A percentile compares a stretch with the other conserved stretches of the same genome.
Evolutionary conservation across 30 jellyfish, hydroid and myxozoan species (phyloP).

Genomic region (Catostylus mosaicus): DNA sequence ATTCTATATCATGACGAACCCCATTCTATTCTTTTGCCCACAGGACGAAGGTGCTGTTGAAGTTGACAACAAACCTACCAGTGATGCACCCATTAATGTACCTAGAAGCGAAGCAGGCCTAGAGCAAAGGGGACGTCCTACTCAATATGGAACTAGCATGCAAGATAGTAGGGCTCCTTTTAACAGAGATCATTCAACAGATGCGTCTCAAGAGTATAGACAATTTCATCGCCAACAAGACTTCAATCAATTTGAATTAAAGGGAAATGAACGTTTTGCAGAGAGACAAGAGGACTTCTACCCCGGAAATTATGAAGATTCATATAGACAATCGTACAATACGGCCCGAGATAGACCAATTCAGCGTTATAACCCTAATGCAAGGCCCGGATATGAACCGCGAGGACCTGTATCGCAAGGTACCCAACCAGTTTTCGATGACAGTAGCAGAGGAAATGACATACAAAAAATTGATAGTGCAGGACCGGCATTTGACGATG

Average conservation of each 20-base stretch:
- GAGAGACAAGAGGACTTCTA: neutral
- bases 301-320: neutral
- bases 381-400: neutral
- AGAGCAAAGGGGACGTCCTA: neutral
- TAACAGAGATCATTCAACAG: neutral
- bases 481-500: neutral
- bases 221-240: too few species aligned
- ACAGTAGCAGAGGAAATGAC: neutral
- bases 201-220: too few species aligned
- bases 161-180: neutral
- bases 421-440: neutral
- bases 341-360: neutral
- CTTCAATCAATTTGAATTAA: too few species aligned
- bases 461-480: neutral
- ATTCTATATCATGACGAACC: too few species aligned
- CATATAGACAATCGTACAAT: neutral
- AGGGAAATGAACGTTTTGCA: neutral
- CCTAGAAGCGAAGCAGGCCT: neutral
- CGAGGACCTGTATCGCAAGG: neutral
- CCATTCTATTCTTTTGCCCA: too few species aligned
- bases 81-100: neutral
- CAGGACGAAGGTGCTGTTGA: neutral
- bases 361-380: neutral
- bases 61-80: neutral
- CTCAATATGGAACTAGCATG: neutral